Evolutionary conservation across 2,888 invertebrate genomes (phyloP).

Genomic region (Leucozona laternaria): DNA sequence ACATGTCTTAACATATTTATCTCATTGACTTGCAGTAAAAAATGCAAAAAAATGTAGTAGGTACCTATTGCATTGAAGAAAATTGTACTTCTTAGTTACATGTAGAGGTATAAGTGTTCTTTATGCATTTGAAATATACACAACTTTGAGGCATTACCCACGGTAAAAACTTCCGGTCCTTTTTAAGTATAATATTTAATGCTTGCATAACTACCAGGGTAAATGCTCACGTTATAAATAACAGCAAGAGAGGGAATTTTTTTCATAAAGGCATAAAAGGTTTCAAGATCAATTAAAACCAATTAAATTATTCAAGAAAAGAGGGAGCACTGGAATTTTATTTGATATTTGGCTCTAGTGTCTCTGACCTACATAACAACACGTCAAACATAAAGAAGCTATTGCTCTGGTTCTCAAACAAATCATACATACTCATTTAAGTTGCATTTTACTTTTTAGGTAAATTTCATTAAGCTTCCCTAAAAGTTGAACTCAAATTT

Average conservation of each 20-base stretch:
- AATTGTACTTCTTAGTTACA: conserved; percentile 18
- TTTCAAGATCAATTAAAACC: no score
- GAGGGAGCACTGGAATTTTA: no score
- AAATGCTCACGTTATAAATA: not conserved
- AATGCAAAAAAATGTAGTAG: conserved; percentile 12
- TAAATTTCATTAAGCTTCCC: no score
- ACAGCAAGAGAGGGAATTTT: not conserved
- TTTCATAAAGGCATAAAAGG: not conserved
- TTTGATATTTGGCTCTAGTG: no score
- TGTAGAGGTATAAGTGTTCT: not conserved
- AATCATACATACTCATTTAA: no score
- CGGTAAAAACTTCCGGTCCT: not conserved
- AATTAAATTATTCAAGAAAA: no score
- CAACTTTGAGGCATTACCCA: not conserved
- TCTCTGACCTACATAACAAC: no score
- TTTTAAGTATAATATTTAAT: no score
- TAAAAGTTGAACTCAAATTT: no score
- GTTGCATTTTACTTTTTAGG: no score
- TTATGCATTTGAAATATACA: conserved; percentile 1
- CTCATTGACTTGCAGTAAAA: conserved; percentile 46
- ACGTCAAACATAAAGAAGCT: no score
- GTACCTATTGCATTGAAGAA: conserved; percentile 10
- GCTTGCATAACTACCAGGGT: not conserved
- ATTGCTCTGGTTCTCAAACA: no score
- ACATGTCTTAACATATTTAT: conserved; percentile 61